Base-by-base conservation (phyloP, 64 coral and sea anemone genomes). In the Catalaphyllia jardinei region DNA sequence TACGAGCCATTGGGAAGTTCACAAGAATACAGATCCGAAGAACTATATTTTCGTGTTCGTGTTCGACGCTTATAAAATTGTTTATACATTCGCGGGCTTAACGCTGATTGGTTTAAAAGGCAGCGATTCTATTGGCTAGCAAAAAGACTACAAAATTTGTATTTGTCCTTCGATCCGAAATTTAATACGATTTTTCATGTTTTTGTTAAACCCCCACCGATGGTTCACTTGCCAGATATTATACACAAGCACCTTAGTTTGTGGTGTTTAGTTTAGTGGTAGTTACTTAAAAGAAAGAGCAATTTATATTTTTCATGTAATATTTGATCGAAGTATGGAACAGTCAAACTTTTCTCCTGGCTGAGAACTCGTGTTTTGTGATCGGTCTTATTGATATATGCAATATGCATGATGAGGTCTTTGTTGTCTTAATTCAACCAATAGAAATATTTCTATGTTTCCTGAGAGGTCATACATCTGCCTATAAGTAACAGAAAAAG, bases 1-100 rank as follows among this genome's bases (percentile, higher is more conserved):
- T 92, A 87, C 90, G 90, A 38, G 90, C 90, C 90, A 92, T 92
- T 24, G 2, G 54, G 54, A 57, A 67, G 63, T 24, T 67, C 17
- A 24, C 63, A 22, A 67, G 63, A 24, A 24, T 24, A 20, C 4
- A 67, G 24, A 67, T 25, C 18, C n/a, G n/a, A 67, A 25, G 19
- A 25, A 67, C 18, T 25, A 20, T 46, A 46, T 67, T 67, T 24
- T 24, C 63, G n/a, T n/a, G n/a, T n/a, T n/a, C 4, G 63, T 67
- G 63, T 20, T 22, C 8, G 7, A 22, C 24, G 22, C 19, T 25
- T 8, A 24, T 67, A 20, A 20, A 67, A 20, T 22, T 9, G 1
- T 25, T 67, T 67, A 25, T 24, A 67, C 19, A 8, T 24, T 67
- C 8, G 63, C 63, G 63, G 18, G 63, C 63, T 67, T 67, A 20